Conservation (phyloP, 2,113 vertebrate species). For the Phalacrocorax brasilianus region DNA sequence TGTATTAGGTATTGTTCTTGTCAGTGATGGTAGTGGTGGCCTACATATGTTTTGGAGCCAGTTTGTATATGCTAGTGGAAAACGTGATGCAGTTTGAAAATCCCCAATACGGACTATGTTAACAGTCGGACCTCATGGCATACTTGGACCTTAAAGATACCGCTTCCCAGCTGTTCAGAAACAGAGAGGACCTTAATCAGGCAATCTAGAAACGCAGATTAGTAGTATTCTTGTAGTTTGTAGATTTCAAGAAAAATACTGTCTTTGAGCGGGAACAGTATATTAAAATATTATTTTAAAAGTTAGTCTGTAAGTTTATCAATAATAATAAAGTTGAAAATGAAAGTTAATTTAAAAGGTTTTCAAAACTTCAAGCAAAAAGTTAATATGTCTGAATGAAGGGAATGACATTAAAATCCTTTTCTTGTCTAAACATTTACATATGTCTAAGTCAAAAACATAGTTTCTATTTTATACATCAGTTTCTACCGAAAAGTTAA, state of each 20-base stretch:
- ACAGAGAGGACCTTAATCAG: neutral
- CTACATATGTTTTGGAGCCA: neutral
- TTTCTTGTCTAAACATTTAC: neutral
- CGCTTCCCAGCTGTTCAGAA: neutral
- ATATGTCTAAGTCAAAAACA: neutral
- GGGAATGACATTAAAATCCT: neutral
- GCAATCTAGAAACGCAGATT: neutral
- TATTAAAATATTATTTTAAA: neutral
- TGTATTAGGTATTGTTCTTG: neutral
- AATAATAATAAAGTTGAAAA: neutral
- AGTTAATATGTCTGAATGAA: neutral
- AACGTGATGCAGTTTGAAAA: neutral
- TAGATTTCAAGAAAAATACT: neutral
- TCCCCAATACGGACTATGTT: neutral
- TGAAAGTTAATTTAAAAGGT: neutral
- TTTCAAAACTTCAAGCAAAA: neutral
- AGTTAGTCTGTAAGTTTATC: neutral
- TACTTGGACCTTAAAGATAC: neutral
- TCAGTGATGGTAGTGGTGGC: neutral
- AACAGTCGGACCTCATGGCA: neutral
- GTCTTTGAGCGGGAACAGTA: neutral
- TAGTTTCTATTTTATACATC: neutral
- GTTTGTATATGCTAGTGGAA: neutral
- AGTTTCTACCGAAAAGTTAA: neutral
- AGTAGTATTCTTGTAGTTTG: neutral